Evolutionary conservation across 2,888 invertebrate genomes (phyloP).

Genomic region (Timema podura): DNA sequence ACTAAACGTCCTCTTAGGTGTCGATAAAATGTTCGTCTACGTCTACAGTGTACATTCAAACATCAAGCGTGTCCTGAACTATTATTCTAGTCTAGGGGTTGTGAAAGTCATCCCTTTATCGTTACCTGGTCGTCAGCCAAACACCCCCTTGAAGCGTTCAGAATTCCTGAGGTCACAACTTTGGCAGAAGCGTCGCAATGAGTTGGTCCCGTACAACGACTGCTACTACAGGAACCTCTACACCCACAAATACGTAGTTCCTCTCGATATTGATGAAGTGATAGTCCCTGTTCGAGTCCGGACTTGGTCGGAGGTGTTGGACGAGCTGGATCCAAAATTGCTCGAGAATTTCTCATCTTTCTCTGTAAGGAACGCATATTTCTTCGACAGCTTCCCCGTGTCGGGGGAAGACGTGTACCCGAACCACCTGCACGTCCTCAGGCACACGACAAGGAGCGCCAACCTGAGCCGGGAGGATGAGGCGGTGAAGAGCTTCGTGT

Average conservation of each 20-base stretch:
- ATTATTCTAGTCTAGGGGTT: slow-evolving; percentile 52
- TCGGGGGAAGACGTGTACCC: slow-evolving; percentile 18
- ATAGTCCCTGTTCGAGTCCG: slow-evolving; percentile 59
- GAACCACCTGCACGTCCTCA: slow-evolving; percentile 44
- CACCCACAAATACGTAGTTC: slow-evolving; percentile 49
- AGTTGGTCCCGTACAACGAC: slow-evolving; percentile 72
- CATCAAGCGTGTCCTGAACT: slow-evolving; percentile 52
- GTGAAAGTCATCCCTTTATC: slow-evolving; percentile 52
- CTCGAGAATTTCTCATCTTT: slow-evolving; percentile 52
- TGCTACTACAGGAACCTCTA: slow-evolving; percentile 69
- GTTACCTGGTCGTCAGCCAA: slow-evolving; percentile 52
- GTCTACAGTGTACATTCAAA: slow-evolving; percentile 55
- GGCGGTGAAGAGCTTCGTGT: slow-evolving; percentile 68
- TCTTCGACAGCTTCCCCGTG: slow-evolving; percentile 48
- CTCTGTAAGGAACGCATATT: slow-evolving; percentile 64
- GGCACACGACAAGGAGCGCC: slow-evolving; percentile 53
- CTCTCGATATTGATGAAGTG: slow-evolving; percentile 70
- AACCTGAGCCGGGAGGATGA: slow-evolving; percentile 59
- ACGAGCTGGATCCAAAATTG: slow-evolving; percentile 47
- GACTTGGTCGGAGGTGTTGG: slow-evolving; percentile 56
- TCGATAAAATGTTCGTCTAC: slow-evolving; percentile 62
- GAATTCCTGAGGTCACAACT: slow-evolving; percentile 46
- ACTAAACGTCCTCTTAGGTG: slow-evolving; percentile 62
- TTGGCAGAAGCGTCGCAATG: slow-evolving; percentile 68
- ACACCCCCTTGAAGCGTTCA: slow-evolving; percentile 43